Base-by-base conservation (phyloP, 2,113 vertebrate species). In the Mobula hypostoma region DNA sequence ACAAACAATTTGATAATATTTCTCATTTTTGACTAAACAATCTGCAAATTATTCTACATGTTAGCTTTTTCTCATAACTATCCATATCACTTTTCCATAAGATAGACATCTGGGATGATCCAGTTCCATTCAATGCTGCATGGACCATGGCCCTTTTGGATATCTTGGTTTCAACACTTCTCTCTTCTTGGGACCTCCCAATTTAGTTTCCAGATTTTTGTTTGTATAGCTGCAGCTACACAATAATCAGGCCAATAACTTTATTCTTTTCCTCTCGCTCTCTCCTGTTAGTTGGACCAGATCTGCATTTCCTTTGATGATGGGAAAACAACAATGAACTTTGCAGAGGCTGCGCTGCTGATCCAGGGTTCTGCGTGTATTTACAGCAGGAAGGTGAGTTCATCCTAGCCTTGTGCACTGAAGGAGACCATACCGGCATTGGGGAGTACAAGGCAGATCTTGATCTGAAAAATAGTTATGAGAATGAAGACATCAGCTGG, bases 281-380 rank as follows among this genome's bases (percentile, higher is more conserved):
- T n/a, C 0, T 1, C 95, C 58, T 94, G 1, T 7, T 94, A 99
- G 99, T 95, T 99, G 96, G 98, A 99, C 15, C 97, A 98, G 40
- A 97, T 99, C 96, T 97, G 97, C 95, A 98, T 99, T 91, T 98
- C 98, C n/a, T 98, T 99, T 0, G 98, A 99, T 29, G 97, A 97
- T 0, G 99, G 98, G 2, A 97, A 96, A 94, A 98, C 97, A 48
- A 97, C 96, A 19, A 98, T 99, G 97, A 99, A 99, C 95, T 99
- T 99, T 95, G 97, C 96, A 0, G 98, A 99, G 77, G 99, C 98
- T 0, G 99, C 98, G 0, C 95, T 99, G 94, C 24, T 99, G 82
- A 99, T 99, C 95, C 99, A 99, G 95, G 98, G 98, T 0, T 98
- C 98, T 0, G 97, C 98, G 66, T 98, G 97, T 76, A 96, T 99